Percentiles rank a stretch among this genome's conserved stretches.
Conservation (phyloP, 2,113 vertebrate species). For the Phyllostomus discolor region DNA sequence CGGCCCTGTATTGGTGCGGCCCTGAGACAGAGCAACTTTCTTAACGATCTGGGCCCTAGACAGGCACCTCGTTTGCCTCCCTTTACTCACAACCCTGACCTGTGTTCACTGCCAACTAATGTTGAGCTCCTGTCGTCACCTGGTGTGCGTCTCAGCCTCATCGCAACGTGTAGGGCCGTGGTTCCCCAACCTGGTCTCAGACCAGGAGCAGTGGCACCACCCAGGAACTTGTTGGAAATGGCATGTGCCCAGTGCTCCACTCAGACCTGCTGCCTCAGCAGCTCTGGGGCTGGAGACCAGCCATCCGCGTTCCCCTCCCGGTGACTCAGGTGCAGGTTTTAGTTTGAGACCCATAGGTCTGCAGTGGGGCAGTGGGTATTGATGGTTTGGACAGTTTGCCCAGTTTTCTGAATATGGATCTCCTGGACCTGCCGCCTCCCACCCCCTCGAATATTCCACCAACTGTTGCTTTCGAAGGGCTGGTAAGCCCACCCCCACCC, state of each 20-base stretch:
- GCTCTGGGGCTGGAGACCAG: no score
- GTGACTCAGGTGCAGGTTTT: neutral
- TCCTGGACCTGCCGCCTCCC: neutral
- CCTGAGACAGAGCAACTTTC: neutral
- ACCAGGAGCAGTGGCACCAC: neutral
- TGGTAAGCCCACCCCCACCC: neutral
- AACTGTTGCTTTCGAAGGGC: neutral
- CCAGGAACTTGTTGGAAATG: neutral
- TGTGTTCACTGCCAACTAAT: neutral
- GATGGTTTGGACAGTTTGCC: neutral
- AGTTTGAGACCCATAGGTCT: neutral
- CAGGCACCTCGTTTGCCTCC: neutral
- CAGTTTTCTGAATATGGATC: neutral
- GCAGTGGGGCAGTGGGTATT: neutral
- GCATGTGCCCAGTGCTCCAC: neutral
- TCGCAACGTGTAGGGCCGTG: rapidly evolving
- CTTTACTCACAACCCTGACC: neutral
- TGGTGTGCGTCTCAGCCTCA: neutral
- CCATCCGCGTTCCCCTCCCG: neutral
- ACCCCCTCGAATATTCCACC: neutral
- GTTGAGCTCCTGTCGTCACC: neutral
- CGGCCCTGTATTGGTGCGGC: neutral
- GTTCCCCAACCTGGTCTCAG: neutral
- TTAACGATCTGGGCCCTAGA: neutral
- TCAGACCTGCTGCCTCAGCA: neutral